Evolutionary conservation across 2,113 vertebrate genomes (phyloP).

Genomic region (Brachypteracias leptosomus): DNA sequence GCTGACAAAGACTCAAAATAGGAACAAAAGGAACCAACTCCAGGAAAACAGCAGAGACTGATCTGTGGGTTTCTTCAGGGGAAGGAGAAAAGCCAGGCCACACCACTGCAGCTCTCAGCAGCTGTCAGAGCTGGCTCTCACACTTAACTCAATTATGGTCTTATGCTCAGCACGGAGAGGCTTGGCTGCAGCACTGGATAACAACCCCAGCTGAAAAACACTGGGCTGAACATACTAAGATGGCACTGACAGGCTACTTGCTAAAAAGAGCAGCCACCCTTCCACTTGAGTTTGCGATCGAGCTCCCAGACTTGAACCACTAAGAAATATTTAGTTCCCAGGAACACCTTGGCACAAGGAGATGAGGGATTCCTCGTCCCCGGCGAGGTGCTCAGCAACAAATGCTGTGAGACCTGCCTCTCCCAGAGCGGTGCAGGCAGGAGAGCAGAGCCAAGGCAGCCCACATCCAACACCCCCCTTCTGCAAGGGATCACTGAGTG

Average conservation of each 20-base stretch:
- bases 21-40: neutral
- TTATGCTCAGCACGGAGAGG: neutral
- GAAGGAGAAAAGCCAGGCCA: neutral
- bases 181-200: neutral
- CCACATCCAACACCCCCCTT: neutral
- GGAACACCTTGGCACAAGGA: neutral
- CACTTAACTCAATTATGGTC: neutral
- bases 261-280: neutral
- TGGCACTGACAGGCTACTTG: neutral
- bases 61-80: neutral
- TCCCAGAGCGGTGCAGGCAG: neutral
- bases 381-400: neutral
- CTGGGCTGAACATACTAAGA: neutral
- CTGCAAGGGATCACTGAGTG: accelerated
- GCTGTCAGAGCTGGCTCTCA: neutral
- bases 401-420: accelerated
- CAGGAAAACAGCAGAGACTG: neutral
- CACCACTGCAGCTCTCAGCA: accelerated
- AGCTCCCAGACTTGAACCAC: neutral
- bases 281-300: neutral
- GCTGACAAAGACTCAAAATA: neutral
- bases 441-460: neutral
- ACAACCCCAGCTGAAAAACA: neutral
- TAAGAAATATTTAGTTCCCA: neutral
- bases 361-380: neutral